These are phyloP conservation scores for Agriotes lineatus DNA, from an alignment of 2,888 invertebrate genomes.

Conservation along the genomic window DNA sequence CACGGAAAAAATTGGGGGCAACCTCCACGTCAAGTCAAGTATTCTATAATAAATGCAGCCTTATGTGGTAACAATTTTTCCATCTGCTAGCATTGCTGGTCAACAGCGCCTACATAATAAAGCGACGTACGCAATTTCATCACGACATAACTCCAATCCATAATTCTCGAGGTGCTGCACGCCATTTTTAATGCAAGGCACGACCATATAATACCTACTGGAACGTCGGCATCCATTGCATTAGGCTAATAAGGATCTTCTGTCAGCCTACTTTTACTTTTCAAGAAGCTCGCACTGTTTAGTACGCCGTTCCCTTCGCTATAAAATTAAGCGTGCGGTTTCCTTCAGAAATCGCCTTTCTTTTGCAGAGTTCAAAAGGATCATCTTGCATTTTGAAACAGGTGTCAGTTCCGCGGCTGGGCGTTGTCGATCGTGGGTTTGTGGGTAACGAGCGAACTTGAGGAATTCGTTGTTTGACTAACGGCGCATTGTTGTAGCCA, in stretches of 20 bases:
- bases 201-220: not conserved
- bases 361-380: too few species aligned
- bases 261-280: conserved; percentile 36
- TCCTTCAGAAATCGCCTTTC: too few species aligned
- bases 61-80: too few species aligned
- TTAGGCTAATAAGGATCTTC: conserved; percentile 14
- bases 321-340: not conserved
- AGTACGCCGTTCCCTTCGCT: not conserved
- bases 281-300: conserved; percentile 17
- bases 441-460: conserved; percentile 10
- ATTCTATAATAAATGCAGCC: too few species aligned
- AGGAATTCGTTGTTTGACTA: conserved; percentile 4
- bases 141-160: conserved; percentile 13
- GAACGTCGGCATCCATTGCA: conserved; percentile 7
- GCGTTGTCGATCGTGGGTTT: conserved; percentile 1
- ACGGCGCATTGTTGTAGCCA: conserved; percentile 7
- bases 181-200: conserved; percentile 16
- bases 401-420: not conserved
- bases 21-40: too few species aligned
- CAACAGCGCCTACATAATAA: not conserved
- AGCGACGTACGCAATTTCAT: conserved; percentile 7
- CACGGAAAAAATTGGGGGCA: too few species aligned
- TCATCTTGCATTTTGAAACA: not conserved
- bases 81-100: too few species aligned
- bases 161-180: conserved; percentile 10